phyloP scores from a whole-genome alignment of 1,140 invertebrate species.

The Penaeus vannamei region DNA sequence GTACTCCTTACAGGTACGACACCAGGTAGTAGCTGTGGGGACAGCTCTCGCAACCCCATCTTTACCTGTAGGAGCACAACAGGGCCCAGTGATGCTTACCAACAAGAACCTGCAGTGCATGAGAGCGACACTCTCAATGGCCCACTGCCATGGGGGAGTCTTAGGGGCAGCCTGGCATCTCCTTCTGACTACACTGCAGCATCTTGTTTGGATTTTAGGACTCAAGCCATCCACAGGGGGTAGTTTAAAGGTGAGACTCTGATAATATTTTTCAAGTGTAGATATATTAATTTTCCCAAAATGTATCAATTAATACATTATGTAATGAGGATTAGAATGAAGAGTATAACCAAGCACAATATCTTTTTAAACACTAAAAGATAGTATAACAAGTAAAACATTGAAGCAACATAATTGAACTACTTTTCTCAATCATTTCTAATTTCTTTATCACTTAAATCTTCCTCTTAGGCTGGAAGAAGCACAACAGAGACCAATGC shows the following conservation, averaged over 20 bases:
- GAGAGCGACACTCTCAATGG: constrained; percentile 88
- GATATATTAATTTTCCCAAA: no score
- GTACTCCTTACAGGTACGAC: constrained; percentile 78
- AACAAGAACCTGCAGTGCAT: constrained; percentile 98
- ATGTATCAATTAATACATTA: no score
- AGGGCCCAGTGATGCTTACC: constrained; percentile 98
- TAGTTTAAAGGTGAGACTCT: constrained; percentile 82
- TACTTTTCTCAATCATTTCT: not conserved
- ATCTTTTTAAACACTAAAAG: not conserved
- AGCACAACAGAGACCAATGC: constrained; percentile 85
- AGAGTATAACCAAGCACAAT: no score
- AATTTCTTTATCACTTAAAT: not conserved
- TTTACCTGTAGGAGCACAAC: constrained; percentile 80
- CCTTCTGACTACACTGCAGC: constrained; percentile 94
- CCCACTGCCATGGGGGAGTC: constrained; percentile 93
- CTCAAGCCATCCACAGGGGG: constrained; percentile 94
- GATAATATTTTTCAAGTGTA: no score
- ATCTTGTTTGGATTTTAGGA: constrained; percentile 98
- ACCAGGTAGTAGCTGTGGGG: constrained; percentile 95
- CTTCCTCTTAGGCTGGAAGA: constrained; percentile 70
- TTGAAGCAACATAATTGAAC: not conserved
- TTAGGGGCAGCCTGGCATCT: constrained; percentile 95
- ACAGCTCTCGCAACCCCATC: constrained; percentile 90
- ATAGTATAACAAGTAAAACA: not conserved
- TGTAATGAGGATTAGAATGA: no score